Base-by-base conservation (phyloP, 2,797 vertebrate genomes). In the Lutjanus campechanus region DNA sequence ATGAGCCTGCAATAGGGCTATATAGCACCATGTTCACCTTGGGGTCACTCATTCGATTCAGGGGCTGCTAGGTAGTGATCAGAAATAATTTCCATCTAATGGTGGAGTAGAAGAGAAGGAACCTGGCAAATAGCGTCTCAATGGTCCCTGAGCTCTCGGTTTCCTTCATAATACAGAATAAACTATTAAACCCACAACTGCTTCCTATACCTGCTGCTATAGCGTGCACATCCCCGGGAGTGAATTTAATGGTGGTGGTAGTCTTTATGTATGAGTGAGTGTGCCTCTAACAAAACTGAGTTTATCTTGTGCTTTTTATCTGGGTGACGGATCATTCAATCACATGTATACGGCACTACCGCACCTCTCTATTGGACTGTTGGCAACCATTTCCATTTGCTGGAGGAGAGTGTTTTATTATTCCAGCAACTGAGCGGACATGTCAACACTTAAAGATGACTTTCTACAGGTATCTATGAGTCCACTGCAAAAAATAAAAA, bases 31-130 rank as follows among this genome's bases (percentile, higher is more conserved):
- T 74, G 86, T 89, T 94, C 91, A 93, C 92, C 91, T 93, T 59
- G 81, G 76, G 92, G 91, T 94, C 89, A 93, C 86, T 93, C 84
- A 88, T 89, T 95, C 79, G 84, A 92, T 94, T 93, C 86, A 89
- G 84, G 74, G 64, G 84, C 84, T 81, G 81, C 80, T 88, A 53
- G 76, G 76, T 83, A 86, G 82, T 92, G 91, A 92, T 91, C 89
- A 89, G 85, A 94, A 93, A 91, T 92, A 56, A 91, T 93, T 92
- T 91, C 81, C 78, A 73, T 90, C 78, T 92, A 92, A 90, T 89
- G 83, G 83, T 50, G 61, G 47, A 74, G 72, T 63, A 53, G 73
- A 81, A 88, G 82, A 86, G 82, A 53, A 50, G 40, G 73, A 81
- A 79, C 49, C 80, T 62, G 69, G 74, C 41, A 68, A 81, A 88